A percentile compares a stretch with the other conserved stretches of the same genome.
Evolutionary conservation across 2,888 invertebrate genomes (phyloP).

Genomic region (Apodemia hepburni): DNA sequence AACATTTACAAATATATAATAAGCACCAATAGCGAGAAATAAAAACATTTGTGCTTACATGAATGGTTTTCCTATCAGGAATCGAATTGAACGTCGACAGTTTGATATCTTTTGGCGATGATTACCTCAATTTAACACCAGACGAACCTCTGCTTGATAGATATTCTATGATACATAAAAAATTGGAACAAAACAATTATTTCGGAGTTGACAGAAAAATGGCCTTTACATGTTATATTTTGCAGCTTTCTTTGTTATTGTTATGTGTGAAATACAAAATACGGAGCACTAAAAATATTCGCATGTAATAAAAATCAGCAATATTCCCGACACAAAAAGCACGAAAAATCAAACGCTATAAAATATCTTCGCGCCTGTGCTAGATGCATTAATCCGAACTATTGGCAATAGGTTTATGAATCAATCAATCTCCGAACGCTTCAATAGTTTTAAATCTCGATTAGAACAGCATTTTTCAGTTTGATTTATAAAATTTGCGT

Average conservation of each 20-base stretch:
- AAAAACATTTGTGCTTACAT: too few relatives aligned
- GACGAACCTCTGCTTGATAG: too few relatives aligned
- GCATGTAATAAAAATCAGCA: slow-evolving; percentile 1
- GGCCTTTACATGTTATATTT: neutral
- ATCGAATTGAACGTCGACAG: too few relatives aligned
- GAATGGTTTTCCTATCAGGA: too few relatives aligned
- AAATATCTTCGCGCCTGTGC: neutral
- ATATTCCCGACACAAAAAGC: neutral
- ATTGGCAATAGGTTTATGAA: slow-evolving; percentile 14
- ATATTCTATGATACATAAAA: too few relatives aligned
- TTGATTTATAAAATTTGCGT: too few relatives aligned
- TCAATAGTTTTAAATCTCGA: slow-evolving; percentile 27
- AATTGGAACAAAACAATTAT: too few relatives aligned
- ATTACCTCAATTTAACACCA: too few relatives aligned
- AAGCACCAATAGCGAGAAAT: too few relatives aligned
- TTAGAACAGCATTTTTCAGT: slow-evolving; percentile 23
- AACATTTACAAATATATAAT: too few relatives aligned
- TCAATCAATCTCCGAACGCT: slow-evolving; percentile 25
- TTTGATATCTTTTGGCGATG: too few relatives aligned
- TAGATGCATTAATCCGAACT: slow-evolving; percentile 1
- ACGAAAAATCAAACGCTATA: neutral
- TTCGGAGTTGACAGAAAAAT: neutral
- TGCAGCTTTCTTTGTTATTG: neutral
- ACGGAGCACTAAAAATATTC: neutral
- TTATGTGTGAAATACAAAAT: neutral